A percentile compares a stretch with the other conserved stretches of the same genome.
phyloP scores from a whole-genome alignment of 2,113 vertebrate genomes.

The Ascaphus truei region DNA sequence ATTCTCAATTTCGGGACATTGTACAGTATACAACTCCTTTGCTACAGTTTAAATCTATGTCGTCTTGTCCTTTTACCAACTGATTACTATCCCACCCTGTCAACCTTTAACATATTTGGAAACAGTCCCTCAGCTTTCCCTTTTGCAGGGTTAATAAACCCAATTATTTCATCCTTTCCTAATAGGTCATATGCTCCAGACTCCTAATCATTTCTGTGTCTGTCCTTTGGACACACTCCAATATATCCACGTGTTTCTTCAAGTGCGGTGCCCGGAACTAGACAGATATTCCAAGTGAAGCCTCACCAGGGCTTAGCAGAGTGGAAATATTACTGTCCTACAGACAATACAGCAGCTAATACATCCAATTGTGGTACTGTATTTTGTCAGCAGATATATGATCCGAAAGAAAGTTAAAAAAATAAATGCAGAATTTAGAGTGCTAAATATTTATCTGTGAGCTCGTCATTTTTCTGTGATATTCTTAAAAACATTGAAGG shows the following conservation, averaged over 20 bases:
- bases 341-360: background rate
- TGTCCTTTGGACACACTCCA: constrained; percentile 26
- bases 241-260: constrained; percentile 10
- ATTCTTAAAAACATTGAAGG: too few relatives aligned
- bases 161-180: constrained; percentile 30
- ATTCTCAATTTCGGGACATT: too few relatives aligned
- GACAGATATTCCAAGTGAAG: background rate
- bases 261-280: constrained; percentile 4
- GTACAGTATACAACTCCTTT: too few relatives aligned
- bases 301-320: background rate
- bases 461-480: too few relatives aligned
- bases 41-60: too few relatives aligned
- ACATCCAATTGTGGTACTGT: background rate
- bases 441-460: too few relatives aligned
- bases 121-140: background rate
- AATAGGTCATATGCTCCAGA: constrained; percentile 28
- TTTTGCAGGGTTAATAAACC: constrained; percentile 25
- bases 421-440: too few relatives aligned
- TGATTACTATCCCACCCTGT: background rate
- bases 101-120: constrained; percentile 15
- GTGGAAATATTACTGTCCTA: constrained; percentile 5
- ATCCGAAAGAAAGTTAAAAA: too few relatives aligned
- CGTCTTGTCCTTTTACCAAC: too few relatives aligned
- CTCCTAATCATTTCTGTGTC: constrained; percentile 29
- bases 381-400: background rate